phyloP scores from a whole-genome alignment of 2,797 vertebrate species.

The Clangula hyemalis region DNA sequence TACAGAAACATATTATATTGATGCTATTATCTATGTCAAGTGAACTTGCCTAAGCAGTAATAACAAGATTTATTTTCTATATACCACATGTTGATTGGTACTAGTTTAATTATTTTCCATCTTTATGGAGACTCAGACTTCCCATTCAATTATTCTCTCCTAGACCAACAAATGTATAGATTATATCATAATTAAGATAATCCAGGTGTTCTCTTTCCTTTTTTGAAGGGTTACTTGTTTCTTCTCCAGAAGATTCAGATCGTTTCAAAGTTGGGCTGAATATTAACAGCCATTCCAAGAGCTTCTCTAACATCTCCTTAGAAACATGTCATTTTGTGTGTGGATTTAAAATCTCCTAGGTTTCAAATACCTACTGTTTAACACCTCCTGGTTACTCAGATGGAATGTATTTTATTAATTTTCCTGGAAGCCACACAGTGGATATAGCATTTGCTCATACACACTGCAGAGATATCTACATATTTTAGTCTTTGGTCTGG shows the following conservation, averaged over 20 bases:
- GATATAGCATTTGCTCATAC: background rate
- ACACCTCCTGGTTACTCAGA: background rate
- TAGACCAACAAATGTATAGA: background rate
- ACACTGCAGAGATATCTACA: background rate
- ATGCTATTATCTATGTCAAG: background rate
- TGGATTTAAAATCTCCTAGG: background rate
- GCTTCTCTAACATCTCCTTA: background rate
- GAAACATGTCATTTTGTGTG: accelerated
- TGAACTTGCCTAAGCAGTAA: background rate
- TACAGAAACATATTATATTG: accelerated
- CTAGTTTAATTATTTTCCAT: background rate
- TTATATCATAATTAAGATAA: background rate
- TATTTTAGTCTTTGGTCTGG: background rate
- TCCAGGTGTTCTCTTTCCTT: background rate
- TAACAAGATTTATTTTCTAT: background rate
- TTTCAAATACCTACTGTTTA: background rate
- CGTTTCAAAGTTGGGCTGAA: background rate
- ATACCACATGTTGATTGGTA: background rate
- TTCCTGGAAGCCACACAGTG: background rate
- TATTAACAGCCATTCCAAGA: background rate
- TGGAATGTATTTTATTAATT: background rate
- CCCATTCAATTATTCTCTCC: background rate
- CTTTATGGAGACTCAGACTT: background rate
- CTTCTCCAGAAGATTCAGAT: background rate
- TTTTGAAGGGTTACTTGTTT: background rate